phyloP scores from a whole-genome alignment of 2,113 vertebrate species.

The Tautogolabrus adspersus region DNA sequence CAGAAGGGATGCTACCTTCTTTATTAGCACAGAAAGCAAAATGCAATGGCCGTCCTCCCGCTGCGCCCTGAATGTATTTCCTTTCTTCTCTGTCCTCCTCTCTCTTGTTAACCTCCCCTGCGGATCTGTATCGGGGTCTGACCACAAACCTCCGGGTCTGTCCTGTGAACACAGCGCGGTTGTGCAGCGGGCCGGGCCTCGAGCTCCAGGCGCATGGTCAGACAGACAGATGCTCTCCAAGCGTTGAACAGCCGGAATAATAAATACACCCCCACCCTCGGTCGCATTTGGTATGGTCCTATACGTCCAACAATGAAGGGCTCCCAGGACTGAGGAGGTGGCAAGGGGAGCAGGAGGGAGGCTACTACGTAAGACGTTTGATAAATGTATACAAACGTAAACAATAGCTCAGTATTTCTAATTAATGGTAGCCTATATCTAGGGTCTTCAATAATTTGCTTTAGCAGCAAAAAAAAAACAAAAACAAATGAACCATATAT shows the following conservation, averaged over 20 bases:
- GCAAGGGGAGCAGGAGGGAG: background rate
- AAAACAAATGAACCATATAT: too few species aligned
- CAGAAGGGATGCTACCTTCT: constrained; percentile 26
- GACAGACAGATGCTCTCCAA: constrained; percentile 22
- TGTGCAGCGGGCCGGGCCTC: constrained; percentile 11
- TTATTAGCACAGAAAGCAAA: constrained; percentile 10
- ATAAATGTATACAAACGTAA: background rate
- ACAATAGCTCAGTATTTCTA: background rate
- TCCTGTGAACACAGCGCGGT: background rate
- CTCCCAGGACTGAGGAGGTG: background rate
- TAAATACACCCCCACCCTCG: constrained; percentile 45
- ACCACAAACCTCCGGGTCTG: background rate
- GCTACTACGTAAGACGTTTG: too few species aligned
- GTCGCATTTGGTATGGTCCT: constrained; percentile 62
- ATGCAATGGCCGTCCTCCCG: constrained; percentile 11
- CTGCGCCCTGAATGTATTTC: background rate
- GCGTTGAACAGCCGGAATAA: constrained; percentile 7
- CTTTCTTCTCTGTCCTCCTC: background rate
- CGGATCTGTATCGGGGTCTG: background rate
- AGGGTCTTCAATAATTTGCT: too few species aligned
- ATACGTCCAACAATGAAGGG: constrained; percentile 28
- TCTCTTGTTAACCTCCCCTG: background rate
- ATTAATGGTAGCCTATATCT: too few species aligned
- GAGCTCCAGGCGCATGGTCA: constrained; percentile 53
- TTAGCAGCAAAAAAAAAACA: too few species aligned